Conservation (phyloP, 2,113 vertebrate genomes). For the Ptilonorhynchus violaceus region DNA sequence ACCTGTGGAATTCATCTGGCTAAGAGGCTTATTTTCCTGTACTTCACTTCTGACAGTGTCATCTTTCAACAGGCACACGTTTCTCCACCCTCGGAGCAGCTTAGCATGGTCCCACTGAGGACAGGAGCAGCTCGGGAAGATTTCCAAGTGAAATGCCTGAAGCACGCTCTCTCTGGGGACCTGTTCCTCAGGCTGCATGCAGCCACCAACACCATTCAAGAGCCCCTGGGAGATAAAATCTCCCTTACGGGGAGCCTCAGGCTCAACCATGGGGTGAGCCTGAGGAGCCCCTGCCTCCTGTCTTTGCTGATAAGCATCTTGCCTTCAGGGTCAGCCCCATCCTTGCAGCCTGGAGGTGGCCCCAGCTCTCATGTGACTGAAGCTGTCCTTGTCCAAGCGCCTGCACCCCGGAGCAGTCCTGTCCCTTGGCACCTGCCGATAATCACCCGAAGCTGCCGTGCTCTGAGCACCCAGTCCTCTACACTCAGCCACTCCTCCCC, state of each 20-base stretch:
- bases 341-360: neutral
- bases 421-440: neutral
- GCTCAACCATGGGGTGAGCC: neutral
- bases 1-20: slow-evolving; percentile 4
- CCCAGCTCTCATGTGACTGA: accelerated
- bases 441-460: accelerated
- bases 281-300: neutral
- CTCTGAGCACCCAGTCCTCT: accelerated
- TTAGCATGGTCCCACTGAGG: neutral
- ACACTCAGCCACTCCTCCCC: neutral
- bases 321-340: neutral
- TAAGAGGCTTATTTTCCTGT: slow-evolving; percentile 30
- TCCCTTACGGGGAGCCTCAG: neutral
- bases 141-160: neutral
- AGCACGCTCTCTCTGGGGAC: neutral
- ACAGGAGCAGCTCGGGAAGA: neutral
- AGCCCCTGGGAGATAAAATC: neutral
- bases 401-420: neutral
- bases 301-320: neutral
- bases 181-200: neutral
- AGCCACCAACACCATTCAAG: neutral
- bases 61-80: neutral
- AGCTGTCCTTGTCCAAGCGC: neutral
- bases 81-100: neutral
- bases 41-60: neutral